phyloP scores from a whole-genome alignment of 92 coral and sea anemone genomes.

The Phymanthus crucifer region DNA sequence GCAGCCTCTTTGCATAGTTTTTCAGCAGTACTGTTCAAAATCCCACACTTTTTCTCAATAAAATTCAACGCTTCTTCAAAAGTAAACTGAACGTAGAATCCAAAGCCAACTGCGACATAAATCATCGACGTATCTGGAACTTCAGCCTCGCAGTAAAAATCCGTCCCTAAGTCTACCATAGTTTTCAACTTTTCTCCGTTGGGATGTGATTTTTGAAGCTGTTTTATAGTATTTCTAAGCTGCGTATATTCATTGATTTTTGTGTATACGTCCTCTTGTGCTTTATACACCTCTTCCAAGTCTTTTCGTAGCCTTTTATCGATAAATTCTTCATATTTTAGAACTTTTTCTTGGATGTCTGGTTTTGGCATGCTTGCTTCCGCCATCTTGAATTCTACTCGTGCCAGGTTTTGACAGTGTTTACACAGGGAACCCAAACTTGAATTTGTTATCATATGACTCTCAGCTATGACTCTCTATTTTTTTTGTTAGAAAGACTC shows the following conservation, averaged over 20 bases:
- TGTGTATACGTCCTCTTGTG: conserved; percentile 72
- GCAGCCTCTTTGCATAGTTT: conserved; percentile 82
- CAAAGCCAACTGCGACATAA: conserved; percentile 89
- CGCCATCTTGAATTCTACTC: conserved; percentile 69
- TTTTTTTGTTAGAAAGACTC: no score
- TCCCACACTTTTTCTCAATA: conserved; percentile 76
- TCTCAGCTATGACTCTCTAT: no score
- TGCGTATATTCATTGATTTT: conserved; percentile 80
- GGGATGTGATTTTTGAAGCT: conserved; percentile 58
- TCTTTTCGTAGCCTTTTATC: conserved; percentile 81
- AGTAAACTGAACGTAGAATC: conserved; percentile 94
- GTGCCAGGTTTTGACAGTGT: neutral
- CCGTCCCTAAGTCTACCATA: conserved; percentile 90
- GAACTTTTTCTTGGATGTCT: conserved; percentile 65
- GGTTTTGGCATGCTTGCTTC: conserved; percentile 41
- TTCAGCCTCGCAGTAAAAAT: conserved; percentile 91
- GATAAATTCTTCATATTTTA: conserved; percentile 83
- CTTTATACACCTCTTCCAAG: conserved; percentile 67
- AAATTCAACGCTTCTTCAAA: conserved; percentile 85
- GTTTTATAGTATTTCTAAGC: conserved; percentile 71
- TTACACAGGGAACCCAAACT: no score
- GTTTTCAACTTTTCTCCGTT: conserved; percentile 69
- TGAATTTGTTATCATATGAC: no score
- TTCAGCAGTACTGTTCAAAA: conserved; percentile 62
- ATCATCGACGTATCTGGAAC: conserved; percentile 86